Evolutionary conservation across 2,888 invertebrate species (phyloP).

Genomic region (Pemphredon lugubris): DNA sequence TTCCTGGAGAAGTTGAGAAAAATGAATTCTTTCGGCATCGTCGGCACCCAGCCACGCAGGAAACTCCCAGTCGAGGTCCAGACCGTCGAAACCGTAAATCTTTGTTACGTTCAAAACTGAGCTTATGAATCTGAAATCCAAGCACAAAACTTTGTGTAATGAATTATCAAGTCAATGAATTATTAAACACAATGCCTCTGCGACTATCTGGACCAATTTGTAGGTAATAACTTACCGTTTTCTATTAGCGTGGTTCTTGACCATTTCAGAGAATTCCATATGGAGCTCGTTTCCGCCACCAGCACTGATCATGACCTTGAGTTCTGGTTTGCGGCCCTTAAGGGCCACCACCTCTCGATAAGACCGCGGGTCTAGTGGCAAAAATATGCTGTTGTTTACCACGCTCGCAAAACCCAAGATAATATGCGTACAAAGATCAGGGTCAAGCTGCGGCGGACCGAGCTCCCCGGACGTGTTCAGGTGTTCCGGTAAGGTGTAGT

Average conservation of each 20-base stretch:
- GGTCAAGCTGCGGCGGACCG: constrained; percentile 84
- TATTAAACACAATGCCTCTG: no score
- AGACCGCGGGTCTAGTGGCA: constrained; percentile 80
- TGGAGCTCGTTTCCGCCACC: constrained; percentile 83
- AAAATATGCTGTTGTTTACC: constrained; percentile 83
- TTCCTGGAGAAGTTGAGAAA: constrained; percentile 88
- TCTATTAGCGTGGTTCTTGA: constrained; percentile 86
- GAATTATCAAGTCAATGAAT: no score
- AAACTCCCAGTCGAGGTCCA: constrained; percentile 94
- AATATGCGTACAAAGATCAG: constrained; percentile 91
- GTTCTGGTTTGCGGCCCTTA: constrained; percentile 84
- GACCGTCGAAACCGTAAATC: constrained; percentile 85
- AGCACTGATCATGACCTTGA: constrained; percentile 90
- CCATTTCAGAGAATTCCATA: constrained; percentile 87
- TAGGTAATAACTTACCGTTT: constrained; percentile 83
- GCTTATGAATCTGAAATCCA: constrained; percentile 82
- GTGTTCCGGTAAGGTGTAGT: constrained; percentile 85
- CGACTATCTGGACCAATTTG: no score
- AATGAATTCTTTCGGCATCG: constrained; percentile 86
- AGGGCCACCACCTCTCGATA: constrained; percentile 82
- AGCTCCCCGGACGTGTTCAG: constrained; percentile 78
- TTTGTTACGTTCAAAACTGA: constrained; percentile 82
- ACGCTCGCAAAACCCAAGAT: constrained; percentile 89
- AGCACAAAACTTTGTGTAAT: no score
- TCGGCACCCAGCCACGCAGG: constrained; percentile 84